A percentile compares a stretch with the other conserved stretches of the same genome.
Conservation (phyloP, 2,888 invertebrate genomes). For the Saturnia japonica region DNA sequence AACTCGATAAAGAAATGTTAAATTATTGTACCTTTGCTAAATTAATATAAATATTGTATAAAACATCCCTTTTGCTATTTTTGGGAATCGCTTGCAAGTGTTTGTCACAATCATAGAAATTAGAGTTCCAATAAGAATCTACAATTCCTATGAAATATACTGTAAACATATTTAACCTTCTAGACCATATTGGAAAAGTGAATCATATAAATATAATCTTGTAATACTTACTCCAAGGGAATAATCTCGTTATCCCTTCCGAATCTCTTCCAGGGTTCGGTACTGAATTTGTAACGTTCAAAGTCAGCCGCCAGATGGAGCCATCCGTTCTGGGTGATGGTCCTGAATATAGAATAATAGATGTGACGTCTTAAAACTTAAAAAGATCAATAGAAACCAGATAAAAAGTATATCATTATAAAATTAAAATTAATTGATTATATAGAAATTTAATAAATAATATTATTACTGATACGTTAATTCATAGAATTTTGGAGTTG, state of each 20-base stretch:
- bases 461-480: too few species aligned
- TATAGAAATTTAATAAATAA: too few species aligned
- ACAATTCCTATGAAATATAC: not conserved
- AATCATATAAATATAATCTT: not conserved
- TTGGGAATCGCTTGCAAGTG: too few species aligned
- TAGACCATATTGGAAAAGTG: not conserved
- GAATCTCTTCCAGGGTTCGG: slow-evolving; percentile 80
- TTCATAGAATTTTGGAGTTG: too few species aligned
- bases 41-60: too few species aligned
- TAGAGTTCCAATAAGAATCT: not conserved
- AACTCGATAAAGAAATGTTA: too few species aligned
- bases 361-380: not conserved
- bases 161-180: not conserved
- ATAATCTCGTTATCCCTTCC: slow-evolving; percentile 49
- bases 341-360: not conserved
- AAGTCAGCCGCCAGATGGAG: slow-evolving; percentile 89
- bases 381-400: not conserved
- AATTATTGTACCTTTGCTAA: too few species aligned
- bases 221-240: slow-evolving; percentile 50
- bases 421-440: too few species aligned
- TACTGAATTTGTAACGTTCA: slow-evolving; percentile 80
- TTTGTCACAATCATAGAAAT: too few species aligned
- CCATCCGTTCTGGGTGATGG: slow-evolving; percentile 82
- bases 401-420: not conserved
- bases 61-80: too few species aligned